Evolutionary conservation across 2,113 vertebrate species (phyloP), one percentile per base, ranked within the genome.

Genomic region (Takifugu bimaculatus): DNA sequence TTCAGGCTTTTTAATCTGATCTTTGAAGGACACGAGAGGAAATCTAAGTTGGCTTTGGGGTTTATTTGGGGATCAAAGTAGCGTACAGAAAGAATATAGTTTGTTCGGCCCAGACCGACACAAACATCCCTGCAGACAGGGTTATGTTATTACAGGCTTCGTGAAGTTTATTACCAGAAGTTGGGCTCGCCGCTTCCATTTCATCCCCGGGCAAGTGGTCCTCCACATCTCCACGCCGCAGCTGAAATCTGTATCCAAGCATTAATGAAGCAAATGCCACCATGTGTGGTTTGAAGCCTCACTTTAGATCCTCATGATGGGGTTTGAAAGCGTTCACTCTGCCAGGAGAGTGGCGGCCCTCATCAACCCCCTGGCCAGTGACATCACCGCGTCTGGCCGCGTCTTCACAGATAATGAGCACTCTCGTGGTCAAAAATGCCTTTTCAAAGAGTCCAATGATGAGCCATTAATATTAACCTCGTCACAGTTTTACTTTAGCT

Each of bases 241-340:
- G 45, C n/a, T 13, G 1, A 3, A 48, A 48, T 48, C 13, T 47
- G 45, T 13, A 28, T 56, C 42, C 12, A 6, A 43, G 27, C n/a
- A 54, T 50, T 57, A 65, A 10, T 53, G 13, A 53, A 27, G 42
- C 14, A 4, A 11, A n/a, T n/a, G n/a, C n/a, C 3, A 0, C 39
- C 25, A 42, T 49, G 13, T 57, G 51, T 0, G n/a, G 35, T 48
- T 57, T 65, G 25, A 58, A 58, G 54, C 26, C 25, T 5, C 48
- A 67, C 61, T 45, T 54, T 55, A 11, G 5, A 65, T 50, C 12
- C 50, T 45, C 11, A 25, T 64, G 58, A 74, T 68, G 70, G 56
- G 65, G 67, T 76, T 76, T 71, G 47, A 79, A 39, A 80, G 74
- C 50, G 56, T 27, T 55, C 50, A 61, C 67, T 79, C 50, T 45